Evolutionary conservation across 2,888 invertebrate species (phyloP), one percentile per base, ranked within the genome.

Genomic region (Archips crataeganus): DNA sequence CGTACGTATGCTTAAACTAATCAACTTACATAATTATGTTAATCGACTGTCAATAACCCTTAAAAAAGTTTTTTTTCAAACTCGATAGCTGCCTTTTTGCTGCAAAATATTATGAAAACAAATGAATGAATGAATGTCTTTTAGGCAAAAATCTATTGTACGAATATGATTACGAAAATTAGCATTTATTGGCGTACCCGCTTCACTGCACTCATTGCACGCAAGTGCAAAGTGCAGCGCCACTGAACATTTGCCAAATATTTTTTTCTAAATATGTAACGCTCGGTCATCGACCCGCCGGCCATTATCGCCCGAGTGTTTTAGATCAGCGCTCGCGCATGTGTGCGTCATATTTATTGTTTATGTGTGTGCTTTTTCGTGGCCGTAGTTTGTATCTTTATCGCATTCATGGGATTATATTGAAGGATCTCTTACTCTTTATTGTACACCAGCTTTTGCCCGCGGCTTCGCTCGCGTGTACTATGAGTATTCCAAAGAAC

Each of bases 211-310:
- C 34, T 8, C 15, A 84, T 75, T 65, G 81, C 84, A 85, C 78
- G 88, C 47, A 69, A 69, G 73, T 73, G 85, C 81, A 88, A 79
- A 82, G 81, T 81, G 84, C 87, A 85, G 81, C 82, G 85, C 84
- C 85, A 88, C 90, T 87, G 92, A 86, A 86, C 92, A 91, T 92
- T 94, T 94, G 94, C 93, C 93, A 94, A 94, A 93, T 93, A 93
- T 94, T 94, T 94, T 94, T 94, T 94, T 94, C 94, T 94, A 94
- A 94, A 94, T 94, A 94, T 94, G 94, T 92, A 91, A 90, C 90
- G 82, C 76, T 77, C 79, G 88, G 83, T 80, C 92, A 80, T 84
- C 85, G 84, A 90, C 87, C 93, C 85, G 84, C 80, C 88, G 84
- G 89, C 90, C 92, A 92, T 91, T 93, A 93, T 92, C 93, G 91